These are phyloP conservation scores for Himalopsyche phryganea DNA, from an alignment of 1,140 invertebrate genomes.

Conservation along the genomic window DNA sequence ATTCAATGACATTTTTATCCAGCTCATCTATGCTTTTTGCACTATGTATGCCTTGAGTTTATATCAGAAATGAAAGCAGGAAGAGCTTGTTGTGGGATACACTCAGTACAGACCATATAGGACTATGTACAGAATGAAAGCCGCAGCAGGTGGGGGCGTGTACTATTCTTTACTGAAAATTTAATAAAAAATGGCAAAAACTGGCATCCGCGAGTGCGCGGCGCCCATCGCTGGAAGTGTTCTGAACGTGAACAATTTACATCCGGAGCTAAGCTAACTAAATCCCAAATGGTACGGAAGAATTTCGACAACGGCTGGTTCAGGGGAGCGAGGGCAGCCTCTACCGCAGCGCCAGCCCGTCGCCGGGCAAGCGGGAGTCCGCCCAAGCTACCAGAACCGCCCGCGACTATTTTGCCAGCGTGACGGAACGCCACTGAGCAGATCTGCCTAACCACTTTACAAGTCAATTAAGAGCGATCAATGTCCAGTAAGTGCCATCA, in stretches of 20 bases:
- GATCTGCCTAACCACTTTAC: slow-evolving; percentile 30
- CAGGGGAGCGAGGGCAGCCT: slow-evolving; percentile 25
- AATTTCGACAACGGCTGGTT: slow-evolving; percentile 20
- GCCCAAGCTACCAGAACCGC: slow-evolving; percentile 21
- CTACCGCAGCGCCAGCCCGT: slow-evolving; percentile 4
- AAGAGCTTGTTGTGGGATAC: no score
- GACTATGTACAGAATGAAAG: no score
- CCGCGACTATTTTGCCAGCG: slow-evolving; percentile 22
- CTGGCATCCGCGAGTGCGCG: slow-evolving; percentile 36
- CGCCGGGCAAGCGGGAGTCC: slow-evolving; percentile 17
- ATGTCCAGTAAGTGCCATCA: slow-evolving; percentile 36
- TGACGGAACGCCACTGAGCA: slow-evolving; percentile 33
- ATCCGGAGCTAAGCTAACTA: slow-evolving; percentile 36
- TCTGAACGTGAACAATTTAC: slow-evolving; percentile 34
- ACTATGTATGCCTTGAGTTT: no score
- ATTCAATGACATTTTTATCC: no score
- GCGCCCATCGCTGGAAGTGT: slow-evolving; percentile 34
- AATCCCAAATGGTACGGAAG: slow-evolving; percentile 21
- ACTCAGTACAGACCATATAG: no score
- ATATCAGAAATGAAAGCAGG: no score
- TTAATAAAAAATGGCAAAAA: slow-evolving; percentile 20
- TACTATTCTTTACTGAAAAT: no score
- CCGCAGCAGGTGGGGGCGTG: no score
- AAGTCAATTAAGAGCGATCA: slow-evolving; percentile 31
- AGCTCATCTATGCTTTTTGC: no score